Percentiles rank a stretch among this genome's conserved stretches.
These are phyloP conservation scores for Channa maculata DNA, from an alignment of 2,113 vertebrate species.

Conservation along the genomic window DNA sequence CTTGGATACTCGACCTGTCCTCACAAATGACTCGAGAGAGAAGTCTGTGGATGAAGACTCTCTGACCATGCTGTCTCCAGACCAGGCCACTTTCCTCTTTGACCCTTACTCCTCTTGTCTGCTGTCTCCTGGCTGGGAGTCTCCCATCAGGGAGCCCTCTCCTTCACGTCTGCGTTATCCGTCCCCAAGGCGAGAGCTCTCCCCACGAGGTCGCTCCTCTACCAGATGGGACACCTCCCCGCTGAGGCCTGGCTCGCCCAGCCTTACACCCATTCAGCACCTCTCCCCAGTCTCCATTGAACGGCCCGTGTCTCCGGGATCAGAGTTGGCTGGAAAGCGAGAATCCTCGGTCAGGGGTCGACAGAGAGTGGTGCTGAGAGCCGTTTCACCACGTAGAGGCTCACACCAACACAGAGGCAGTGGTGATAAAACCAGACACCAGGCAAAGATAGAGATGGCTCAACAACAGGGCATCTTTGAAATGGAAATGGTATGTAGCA, in stretches of 20 bases:
- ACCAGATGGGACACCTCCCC: slow-evolving; percentile 90
- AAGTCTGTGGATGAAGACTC: slow-evolving; percentile 90
- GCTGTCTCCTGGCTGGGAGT: slow-evolving; percentile 89
- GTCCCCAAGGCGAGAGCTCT: slow-evolving; percentile 78
- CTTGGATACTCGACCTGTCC: slow-evolving; percentile 77
- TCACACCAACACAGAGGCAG: slow-evolving; percentile 90
- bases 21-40: slow-evolving; percentile 82
- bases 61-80: slow-evolving; percentile 84
- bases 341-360: slow-evolving; percentile 91
- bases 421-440: slow-evolving; percentile 87
- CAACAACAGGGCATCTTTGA: slow-evolving; percentile 69
- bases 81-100: slow-evolving; percentile 88
- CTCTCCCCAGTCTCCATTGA: slow-evolving; percentile 72
- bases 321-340: slow-evolving; percentile 86
- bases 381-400: slow-evolving; percentile 93
- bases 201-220: slow-evolving; percentile 75
- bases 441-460: slow-evolving; percentile 76
- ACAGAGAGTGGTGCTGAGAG: slow-evolving; percentile 90
- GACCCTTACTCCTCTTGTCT: slow-evolving; percentile 90
- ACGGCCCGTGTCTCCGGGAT: slow-evolving; percentile 90
- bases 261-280: slow-evolving; percentile 76
- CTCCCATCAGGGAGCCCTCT: slow-evolving; percentile 78
- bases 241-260: slow-evolving; percentile 90
- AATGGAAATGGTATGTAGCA: slow-evolving; percentile 69
- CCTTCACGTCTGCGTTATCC: slow-evolving; percentile 79